Evolutionary conservation across 2,113 vertebrate species (phyloP), one percentile per base, ranked within the genome.

Genomic region (Ammospiza nelsoni): DNA sequence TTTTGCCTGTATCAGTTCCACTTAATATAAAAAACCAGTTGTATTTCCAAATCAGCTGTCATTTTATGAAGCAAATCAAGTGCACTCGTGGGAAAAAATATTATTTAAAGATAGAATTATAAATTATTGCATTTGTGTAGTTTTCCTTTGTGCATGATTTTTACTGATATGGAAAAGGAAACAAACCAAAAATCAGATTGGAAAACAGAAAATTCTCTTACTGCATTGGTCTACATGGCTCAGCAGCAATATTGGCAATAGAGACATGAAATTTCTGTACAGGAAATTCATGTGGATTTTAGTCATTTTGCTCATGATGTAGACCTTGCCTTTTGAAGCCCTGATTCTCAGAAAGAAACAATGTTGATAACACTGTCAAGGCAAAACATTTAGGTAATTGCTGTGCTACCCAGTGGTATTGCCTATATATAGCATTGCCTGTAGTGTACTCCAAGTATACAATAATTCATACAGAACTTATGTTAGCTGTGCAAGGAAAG

Each of bases 351-450:
- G 71, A 81, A 74, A 39, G 18, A 59, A 52, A 15, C 17, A 27
- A 43, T 0, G 0, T 4, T 35, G 65, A 41, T 14, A 46, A 54
- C 17, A 31, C 13, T 27, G 19, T 31, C 41, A 78, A 84, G 16
- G 65, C 37, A 77, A 80, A 89, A 63, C 13, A 46, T 31, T 90
- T 23, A 55, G 54, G 44, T 8, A 13, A 15, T 16, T 25, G 12
- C 17, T 48, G 12, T 48, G 44, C 49, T 86, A 57, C 28, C 52
- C 28, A 37, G 44, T 28, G 49, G 41, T 52, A 44, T 11, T 74
- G 25, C 37, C 75, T 39, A 59, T 7, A 59, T 8, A 52, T 0
- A 43, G 29, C 19, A 43, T 7, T 79, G 48, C 35, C 54, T 46
- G 20, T 25, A 68, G 25, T 4, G 9, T 59, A 59, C 28, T 52